Evolutionary conservation across 37 sponge, comb jelly and placozoan species (phyloP), one percentile per base, ranked within the genome.

Genomic region (Ianthella basta): DNA sequence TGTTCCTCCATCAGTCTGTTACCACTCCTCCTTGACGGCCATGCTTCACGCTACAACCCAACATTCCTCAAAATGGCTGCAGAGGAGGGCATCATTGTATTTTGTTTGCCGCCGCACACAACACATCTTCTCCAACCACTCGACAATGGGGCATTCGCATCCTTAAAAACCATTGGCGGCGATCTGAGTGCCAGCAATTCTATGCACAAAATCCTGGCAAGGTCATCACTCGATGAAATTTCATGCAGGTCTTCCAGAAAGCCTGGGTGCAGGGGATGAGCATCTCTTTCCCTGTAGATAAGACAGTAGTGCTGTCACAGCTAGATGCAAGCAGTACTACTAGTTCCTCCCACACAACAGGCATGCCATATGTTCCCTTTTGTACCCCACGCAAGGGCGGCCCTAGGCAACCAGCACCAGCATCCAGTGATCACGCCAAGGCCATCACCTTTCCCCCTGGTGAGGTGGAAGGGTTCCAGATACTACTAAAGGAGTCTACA

Each of bases 251-350:
- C n/a, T n/a, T n/a, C n/a, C n/a, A n/a, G n/a, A n/a, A n/a, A n/a
- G n/a, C n/a, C n/a, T n/a, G n/a, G n/a, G n/a, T 0, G 85, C 23
- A 65, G 37, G 55, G 65, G 4, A 88, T 91, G 85, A 68, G 85
- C 38, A 35, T 86, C 0, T 25, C 85, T 1, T 81, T 50, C 38
- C 86, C 90, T 27, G 14, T 85, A 0, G 21, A 89, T 37, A 81
- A 63, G 37, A 41, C 0, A 16, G 83, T 56, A 24, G 12, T 80
- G 29, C 64, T 61, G 24, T 61, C 64, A 61, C 64, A 61, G 29
- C 64, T 61, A 29, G 27, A 61, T 5, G 4, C 24, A 27, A 27
- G 2, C 4, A 61, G 27, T n/a, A 61, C 2, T 27, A 61, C 10
- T 12, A 61, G 64, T 27, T 12, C 64, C 29, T 29, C 64, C 24